Base-by-base conservation (phyloP, 2,113 vertebrate genomes). In the Psephotus haematonotus region DNA sequence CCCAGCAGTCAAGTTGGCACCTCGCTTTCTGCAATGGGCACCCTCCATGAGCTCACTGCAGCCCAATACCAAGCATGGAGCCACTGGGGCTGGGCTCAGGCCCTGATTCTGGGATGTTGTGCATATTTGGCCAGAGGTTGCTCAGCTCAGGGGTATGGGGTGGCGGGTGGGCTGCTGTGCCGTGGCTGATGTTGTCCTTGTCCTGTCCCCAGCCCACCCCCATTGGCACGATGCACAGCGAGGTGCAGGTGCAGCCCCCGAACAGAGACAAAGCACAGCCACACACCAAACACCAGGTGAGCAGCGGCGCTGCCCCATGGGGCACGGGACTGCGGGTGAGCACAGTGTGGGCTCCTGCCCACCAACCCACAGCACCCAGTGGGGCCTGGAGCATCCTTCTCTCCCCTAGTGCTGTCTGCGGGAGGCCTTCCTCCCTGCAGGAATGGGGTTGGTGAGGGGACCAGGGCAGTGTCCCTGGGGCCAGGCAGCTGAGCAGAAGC, bases 211-310 rank as follows among this genome's bases (percentile, higher is more conserved):
- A 99, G 99, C 99, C 99, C 70, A 99, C 99, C 55, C 99, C 99
- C 10, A 99, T 99, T 43, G 99, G 99, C 97, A 99, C 99, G 24
- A 99, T 99, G 96, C 99, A 99, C 94, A 98, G 98, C 25, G 99
- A 99, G 93, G 97, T 99, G 70, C 98, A 99, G 55, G 91, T 98
- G 90, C 99, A 98, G 97, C 98, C 99, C 72, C 99, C 98, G 89
- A 98, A 97, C 95, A 98, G 99, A 97, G 99, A 99, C 96, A 99
- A 99, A 98, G 98, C 98, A 98, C 99, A 98, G 98, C 98, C 98
- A 92, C 98, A 99, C 98, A 98, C 98, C 98, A 99, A 99, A 98
- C 99, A 99, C 97, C 99, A 99, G 99, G 99, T 99, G 97, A 99
- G 98, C 8, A 9, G 6, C 5, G 2, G 20, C 18, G 1, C 1